A percentile compares a stretch with the other conserved stretches of the same genome.
phyloP scores from a whole-genome alignment of 30 jellyfish, hydroid and myxozoan species.

The Chrysaora quinquecirrha region DNA sequence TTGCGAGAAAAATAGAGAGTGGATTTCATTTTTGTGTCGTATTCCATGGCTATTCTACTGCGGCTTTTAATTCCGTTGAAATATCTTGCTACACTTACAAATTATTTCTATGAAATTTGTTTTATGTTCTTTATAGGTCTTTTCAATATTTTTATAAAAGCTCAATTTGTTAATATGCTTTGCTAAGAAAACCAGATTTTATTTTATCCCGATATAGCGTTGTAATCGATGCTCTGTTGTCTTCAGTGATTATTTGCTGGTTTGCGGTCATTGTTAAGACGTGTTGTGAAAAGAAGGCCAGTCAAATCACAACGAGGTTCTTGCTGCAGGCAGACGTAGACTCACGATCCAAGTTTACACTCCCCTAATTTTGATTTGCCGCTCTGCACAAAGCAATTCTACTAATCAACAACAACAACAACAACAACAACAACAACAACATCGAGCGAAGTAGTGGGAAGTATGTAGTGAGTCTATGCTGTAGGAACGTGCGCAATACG shows the following conservation, averaged over 20 bases:
- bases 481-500: too few species aligned
- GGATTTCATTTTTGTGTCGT: not conserved
- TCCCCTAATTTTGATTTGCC: too few species aligned
- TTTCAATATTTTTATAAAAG: not conserved
- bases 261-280: slow-evolving; percentile 7
- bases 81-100: not conserved
- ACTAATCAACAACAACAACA: too few species aligned
- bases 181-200: not conserved
- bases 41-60: slow-evolving; percentile 6
- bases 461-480: too few species aligned
- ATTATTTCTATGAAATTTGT: not conserved
- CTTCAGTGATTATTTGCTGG: not conserved
- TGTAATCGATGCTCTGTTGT: slow-evolving; percentile 2
- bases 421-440: too few species aligned
- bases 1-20: not conserved
- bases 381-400: too few species aligned
- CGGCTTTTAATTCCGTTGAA: slow-evolving; percentile 6
- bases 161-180: slow-evolving; percentile 5
- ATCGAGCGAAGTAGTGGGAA: too few species aligned
- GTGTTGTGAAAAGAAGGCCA: not conserved
- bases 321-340: too few species aligned
- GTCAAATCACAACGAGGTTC: too few species aligned
- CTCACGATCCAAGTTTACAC: too few species aligned
- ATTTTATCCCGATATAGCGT: not conserved
- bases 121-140: not conserved